Evolutionary conservation across 2,797 vertebrate genomes (phyloP).

Genomic region (Lutra lutra): DNA sequence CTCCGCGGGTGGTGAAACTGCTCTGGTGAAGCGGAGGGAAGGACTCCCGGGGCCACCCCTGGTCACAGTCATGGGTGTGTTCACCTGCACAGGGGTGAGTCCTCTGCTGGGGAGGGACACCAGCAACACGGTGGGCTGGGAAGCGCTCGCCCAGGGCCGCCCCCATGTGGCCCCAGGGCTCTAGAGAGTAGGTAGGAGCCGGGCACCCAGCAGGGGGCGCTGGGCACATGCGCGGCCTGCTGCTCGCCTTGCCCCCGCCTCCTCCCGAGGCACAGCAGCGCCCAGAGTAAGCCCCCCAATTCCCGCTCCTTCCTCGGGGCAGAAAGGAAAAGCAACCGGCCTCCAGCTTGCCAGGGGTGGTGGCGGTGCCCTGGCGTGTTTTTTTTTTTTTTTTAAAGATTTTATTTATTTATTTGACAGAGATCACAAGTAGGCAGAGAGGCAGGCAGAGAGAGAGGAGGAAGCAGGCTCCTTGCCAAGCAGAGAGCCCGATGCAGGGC

Average conservation of each 20-base stretch:
- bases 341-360: background rate
- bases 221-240: background rate
- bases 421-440: no score
- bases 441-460: no score
- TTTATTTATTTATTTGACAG: no score
- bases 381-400: no score
- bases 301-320: background rate
- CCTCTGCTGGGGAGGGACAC: background rate
- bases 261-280: background rate
- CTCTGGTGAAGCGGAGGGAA: background rate
- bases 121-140: background rate
- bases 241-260: background rate
- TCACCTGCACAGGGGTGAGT: no score
- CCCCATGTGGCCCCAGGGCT: background rate
- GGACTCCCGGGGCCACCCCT: background rate
- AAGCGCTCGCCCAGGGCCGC: fast-evolving
- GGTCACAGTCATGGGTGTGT: background rate
- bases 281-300: background rate
- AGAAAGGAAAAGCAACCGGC: background rate
- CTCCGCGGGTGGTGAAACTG: background rate
- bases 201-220: background rate
- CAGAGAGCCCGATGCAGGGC: no score
- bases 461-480: no score
- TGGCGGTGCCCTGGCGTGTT: background rate
- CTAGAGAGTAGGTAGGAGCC: background rate